Conservation (phyloP, 2,888 invertebrate genomes). For the Drosophila helvetica region DNA sequence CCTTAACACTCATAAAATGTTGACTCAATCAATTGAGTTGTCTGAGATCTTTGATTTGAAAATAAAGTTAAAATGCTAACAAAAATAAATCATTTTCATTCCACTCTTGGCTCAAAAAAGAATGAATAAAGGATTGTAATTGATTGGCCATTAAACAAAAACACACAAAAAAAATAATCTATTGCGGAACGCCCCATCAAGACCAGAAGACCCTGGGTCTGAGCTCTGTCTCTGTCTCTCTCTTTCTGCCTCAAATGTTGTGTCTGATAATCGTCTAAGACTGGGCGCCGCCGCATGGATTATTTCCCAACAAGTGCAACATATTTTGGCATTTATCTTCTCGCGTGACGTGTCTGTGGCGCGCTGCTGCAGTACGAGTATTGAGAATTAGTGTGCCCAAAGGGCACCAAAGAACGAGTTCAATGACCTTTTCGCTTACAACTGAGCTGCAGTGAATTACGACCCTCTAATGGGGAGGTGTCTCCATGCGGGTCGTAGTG, state of each 20-base stretch:
- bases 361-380: constrained; percentile 5
- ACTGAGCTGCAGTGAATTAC: constrained; percentile 33
- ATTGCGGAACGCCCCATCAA: not conserved
- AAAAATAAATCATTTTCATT: too few species aligned
- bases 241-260: not conserved
- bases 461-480: constrained; percentile 25
- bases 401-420: not conserved
- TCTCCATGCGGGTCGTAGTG: constrained; percentile 48
- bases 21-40: not conserved
- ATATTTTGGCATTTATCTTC: constrained; percentile 39
- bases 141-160: not conserved
- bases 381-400: not conserved
- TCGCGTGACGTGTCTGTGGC: constrained; percentile 33
- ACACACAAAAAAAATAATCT: not conserved
- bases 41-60: too few species aligned
- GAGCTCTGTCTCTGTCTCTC: not conserved
- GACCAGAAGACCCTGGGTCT: not conserved
- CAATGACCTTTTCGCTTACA: constrained; percentile 29
- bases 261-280: constrained; percentile 5
- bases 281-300: constrained; percentile 13
- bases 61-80: too few species aligned
- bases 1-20: not conserved
- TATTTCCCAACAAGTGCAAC: constrained; percentile 41
- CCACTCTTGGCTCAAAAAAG: not conserved
- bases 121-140: too few species aligned